Percentiles rank a stretch among this genome's conserved stretches.
Evolutionary conservation across 1,140 invertebrate species (phyloP).

Genomic region (Pteromalus puparum): DNA sequence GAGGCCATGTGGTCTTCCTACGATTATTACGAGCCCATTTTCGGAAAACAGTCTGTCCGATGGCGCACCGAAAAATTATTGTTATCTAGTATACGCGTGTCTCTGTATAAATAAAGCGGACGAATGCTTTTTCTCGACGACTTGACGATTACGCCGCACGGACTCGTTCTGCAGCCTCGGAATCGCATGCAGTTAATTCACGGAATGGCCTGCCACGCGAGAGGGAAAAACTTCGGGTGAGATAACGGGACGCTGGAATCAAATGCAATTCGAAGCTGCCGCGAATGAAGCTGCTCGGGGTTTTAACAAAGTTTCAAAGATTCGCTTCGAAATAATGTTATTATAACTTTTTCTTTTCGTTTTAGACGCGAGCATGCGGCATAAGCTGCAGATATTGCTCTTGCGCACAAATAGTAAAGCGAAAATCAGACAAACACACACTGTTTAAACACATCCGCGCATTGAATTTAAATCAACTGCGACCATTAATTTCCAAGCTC

Average conservation of each 20-base stretch:
- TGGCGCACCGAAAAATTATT: no score
- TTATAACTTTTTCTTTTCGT: no score
- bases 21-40: no score
- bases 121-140: not conserved
- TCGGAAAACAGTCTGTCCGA: no score
- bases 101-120: not conserved
- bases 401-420: no score
- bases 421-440: no score
- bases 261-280: not conserved
- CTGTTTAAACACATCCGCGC: no score
- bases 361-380: no score
- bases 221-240: constrained; percentile 2
- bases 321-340: no score
- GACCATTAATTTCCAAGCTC: not conserved
- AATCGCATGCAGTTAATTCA: constrained; percentile 10
- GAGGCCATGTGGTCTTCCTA: no score
- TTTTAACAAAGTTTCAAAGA: not conserved
- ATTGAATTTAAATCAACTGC: not conserved
- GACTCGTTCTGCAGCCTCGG: not conserved
- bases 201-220: not conserved
- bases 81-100: not conserved
- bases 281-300: not conserved
- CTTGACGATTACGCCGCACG: no score
- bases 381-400: no score
- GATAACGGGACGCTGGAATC: not conserved